Evolutionary conservation across 2,797 vertebrate genomes (phyloP).

Genomic region (Gymnopithys bicolor): DNA sequence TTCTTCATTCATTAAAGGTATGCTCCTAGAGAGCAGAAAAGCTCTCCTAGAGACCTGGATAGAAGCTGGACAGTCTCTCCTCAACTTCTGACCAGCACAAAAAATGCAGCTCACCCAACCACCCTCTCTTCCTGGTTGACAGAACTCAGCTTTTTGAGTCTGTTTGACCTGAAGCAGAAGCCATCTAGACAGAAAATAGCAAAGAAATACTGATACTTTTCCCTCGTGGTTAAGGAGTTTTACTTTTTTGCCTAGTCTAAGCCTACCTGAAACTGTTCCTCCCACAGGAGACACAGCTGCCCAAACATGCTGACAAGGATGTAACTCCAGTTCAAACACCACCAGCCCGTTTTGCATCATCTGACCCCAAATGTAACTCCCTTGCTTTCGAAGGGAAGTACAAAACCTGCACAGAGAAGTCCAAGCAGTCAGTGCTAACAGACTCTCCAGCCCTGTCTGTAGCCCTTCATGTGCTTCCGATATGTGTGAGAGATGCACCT

Average conservation of each 20-base stretch:
- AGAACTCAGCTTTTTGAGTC: not conserved
- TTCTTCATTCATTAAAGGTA: not conserved
- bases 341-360: not conserved
- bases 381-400: not conserved
- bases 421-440: not conserved
- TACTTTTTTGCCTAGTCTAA: not conserved
- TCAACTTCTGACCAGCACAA: not conserved
- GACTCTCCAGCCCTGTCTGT: not conserved
- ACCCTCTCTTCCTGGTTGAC: no score
- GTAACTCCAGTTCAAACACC: not conserved
- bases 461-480: fast-evolving
- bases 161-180: not conserved
- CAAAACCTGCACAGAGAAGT: not conserved
- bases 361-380: not conserved
- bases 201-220: not conserved
- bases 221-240: not conserved
- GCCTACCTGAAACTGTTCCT: not conserved
- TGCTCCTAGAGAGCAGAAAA: not conserved
- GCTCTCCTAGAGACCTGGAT: not conserved
- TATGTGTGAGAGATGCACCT: not conserved
- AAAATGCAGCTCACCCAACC: fast-evolving
- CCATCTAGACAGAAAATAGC: not conserved
- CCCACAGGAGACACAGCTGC: not conserved
- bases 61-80: not conserved
- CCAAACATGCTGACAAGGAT: not conserved